Base-by-base conservation (phyloP, 2,797 vertebrate species). In the Nyctalus aviator region DNA sequence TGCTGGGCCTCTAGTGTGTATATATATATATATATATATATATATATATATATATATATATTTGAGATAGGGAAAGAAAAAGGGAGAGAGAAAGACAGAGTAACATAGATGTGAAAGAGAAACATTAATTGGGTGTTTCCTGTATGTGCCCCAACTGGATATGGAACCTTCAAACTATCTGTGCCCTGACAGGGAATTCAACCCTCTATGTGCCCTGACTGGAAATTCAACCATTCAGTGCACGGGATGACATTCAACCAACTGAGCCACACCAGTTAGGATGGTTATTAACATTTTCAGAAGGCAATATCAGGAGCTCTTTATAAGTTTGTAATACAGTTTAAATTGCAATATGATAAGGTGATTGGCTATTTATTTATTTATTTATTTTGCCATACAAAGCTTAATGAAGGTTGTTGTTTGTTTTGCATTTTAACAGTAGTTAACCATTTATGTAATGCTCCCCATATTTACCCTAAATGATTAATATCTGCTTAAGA, bases 211-310 rank as follows among this genome's bases (percentile, higher is more conserved):
- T n/a, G 62, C 14, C n/a, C 30, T 66, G n/a, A 18, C 6, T n/a
- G 15, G 30, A 14, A 32, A 18, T 66, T 32, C 17, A 66, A 66
- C 64, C 64, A 15, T 66, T 66, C 30, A n/a, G 64, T 66, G 30
- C n/a, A 66, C 17, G 18, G n/a, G 64, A 32, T 18, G n/a, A 32
- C n/a, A n/a, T 32, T 32, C 64, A 66, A 66, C 17, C 64, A 66
- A 66, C 64, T 66, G 64, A 66, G n/a, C 15, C n/a, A 32, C n/a
- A 66, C n/a, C 17, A 32, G n/a, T 32, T 32, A 20, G 64, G 64
- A 8, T 32, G 15, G 32, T 69, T 48, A 87, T 86, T 88, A 85
- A 68, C 76, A 48, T 92, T 93, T 91, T 37, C 57, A 71, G 53
- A 37, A 83, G n/a, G 5, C 46, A n/a, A 75, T 14, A 27, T 78